These are phyloP conservation scores for Eulemur coronatus DNA, from an alignment of 2,797 vertebrate species.

Conservation along the genomic window DNA sequence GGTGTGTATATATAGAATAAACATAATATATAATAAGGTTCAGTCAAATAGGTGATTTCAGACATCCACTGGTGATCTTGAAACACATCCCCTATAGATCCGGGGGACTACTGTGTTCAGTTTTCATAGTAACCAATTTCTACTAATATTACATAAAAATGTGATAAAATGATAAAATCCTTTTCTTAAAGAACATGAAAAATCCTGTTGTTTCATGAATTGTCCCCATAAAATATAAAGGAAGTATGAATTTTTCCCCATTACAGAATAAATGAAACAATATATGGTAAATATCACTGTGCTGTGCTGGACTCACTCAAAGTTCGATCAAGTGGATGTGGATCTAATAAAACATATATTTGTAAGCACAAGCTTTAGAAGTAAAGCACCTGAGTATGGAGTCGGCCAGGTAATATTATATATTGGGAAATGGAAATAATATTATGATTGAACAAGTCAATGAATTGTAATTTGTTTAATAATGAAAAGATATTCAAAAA, in stretches of 20 bases:
- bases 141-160: neutral
- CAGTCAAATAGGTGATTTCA: neutral
- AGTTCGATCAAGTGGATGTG: neutral
- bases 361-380: neutral
- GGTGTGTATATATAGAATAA: neutral
- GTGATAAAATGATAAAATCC: neutral
- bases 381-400: neutral
- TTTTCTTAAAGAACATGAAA: neutral
- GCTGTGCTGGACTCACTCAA: accelerated
- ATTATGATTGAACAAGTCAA: neutral
- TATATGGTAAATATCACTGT: neutral
- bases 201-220: neutral
- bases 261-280: neutral
- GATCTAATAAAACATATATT: accelerated
- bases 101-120: neutral
- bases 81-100: neutral
- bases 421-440: neutral
- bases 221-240: neutral
- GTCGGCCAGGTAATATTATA: neutral
- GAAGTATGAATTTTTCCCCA: neutral
- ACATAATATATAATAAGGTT: neutral
- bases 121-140: neutral
- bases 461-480: neutral
- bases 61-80: neutral
- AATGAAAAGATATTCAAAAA: neutral